Evolutionary conservation across 2,797 vertebrate genomes (phyloP), one percentile per base, ranked within the genome.

Genomic region (Xenops minutus): DNA sequence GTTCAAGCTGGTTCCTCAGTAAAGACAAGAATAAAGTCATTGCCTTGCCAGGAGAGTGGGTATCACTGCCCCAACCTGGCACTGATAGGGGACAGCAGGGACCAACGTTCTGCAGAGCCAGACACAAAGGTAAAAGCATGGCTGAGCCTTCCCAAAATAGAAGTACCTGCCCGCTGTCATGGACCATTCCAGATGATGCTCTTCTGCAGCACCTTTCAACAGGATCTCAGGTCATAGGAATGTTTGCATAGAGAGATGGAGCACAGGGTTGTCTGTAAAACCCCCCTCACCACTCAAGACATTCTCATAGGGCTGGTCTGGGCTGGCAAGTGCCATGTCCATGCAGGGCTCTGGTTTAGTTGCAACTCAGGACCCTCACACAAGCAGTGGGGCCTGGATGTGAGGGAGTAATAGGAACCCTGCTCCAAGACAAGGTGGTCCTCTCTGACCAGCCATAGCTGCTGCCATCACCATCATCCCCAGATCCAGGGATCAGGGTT

Each of bases 331-430:
- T 14, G 21, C 32, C 7, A 17, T 41, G 75, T 34, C 14, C 17
- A 37, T 2, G 3, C 52, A 44, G 41, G 17, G 6, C 48, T 84
- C 36, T 29, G 30, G 8, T 30, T 72, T 56, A 54, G 5, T 59
- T 39, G 36, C 8, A 44, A 14, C 9, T 22, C 77, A 71, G 44
- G 32, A 34, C 12, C 7, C 13, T 24, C 30, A 15, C 13, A 4
- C 0, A 1, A 66, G 51, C 43, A 44, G 32, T 0, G 0, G 18
- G 44, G 32, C n/a, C 39, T 30, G 44, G 17, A 11, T 32, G 16
- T 2, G 1, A 64, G 48, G 37, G 17, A 66, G 10, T 27, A 69
- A 48, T 23, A 83, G 63, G 34, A 69, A 16, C 1, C 23, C 30
- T 63, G 12, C 11, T 30, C 44, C 6, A 6, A n/a, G 30, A 10